Base-by-base conservation (phyloP, 2,797 vertebrate genomes). In the Monodelphis domestica region DNA sequence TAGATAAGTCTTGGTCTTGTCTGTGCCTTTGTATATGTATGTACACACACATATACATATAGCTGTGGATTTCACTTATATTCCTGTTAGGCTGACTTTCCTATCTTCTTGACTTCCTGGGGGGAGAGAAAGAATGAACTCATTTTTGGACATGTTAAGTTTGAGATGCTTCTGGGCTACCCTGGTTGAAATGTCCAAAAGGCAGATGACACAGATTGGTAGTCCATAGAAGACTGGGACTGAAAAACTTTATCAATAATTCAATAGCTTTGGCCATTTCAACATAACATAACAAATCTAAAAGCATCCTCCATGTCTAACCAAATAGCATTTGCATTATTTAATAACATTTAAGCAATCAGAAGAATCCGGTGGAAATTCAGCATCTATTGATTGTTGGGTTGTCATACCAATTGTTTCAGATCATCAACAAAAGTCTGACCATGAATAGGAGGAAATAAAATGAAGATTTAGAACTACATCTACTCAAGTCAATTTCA, bases 251-350 rank as follows among this genome's bases (percentile, higher is more conserved):
- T 78, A 9, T 78, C 5, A 45, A 0, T 78, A 78, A 24, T 29
- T 54, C 53, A n/a, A 53, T 89, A 26, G n/a, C 17, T 89, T 38
- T 93, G n/a, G 92, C 78, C 91, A 78, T 89, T 95, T 29, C 24
- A 54, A 12, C 54, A 53, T 90, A 93, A 93, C 63, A 87, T 70
- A 91, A 96, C 50, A 50, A 91, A 91, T 59, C 95, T 30, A 93
- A 87, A 94, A 90, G 33, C 54, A 56, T 21, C 87, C 29, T 84
- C 70, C 28, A 45, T 63, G 63, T 53, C 33, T 38, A 50, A 89
- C 11, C 87, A 91, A 88, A 92, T 53, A 14, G 89, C 90, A 92
- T 91, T 92, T 91, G 93, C 4, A 57, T 54, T 91, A 88, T 54
- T 87, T 84, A 84, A 87, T 87, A 55, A 38, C 55, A 89, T 92